Evolutionary conservation across 2,797 vertebrate species (phyloP).

Genomic region (Schizothorax lantsangensis): DNA sequence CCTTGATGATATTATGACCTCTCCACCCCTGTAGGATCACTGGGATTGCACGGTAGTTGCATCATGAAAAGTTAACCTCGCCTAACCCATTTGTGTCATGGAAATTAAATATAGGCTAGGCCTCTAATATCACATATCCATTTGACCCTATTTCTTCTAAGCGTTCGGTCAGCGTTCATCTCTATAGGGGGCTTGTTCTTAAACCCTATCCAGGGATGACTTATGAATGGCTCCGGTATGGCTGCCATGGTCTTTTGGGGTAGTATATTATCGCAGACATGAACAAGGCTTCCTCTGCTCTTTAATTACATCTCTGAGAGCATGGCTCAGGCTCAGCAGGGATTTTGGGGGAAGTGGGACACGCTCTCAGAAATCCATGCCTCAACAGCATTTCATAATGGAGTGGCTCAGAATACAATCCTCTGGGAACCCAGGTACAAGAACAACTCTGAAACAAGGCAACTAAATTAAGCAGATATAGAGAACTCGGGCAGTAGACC

Average conservation of each 20-base stretch:
- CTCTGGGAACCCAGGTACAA: slow-evolving; percentile 32
- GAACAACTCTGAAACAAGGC: slow-evolving; percentile 27
- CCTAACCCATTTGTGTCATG: slow-evolving; percentile 12
- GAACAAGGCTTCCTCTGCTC: slow-evolving; percentile 34
- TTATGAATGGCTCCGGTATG: slow-evolving; percentile 3
- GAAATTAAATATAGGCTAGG: slow-evolving; percentile 44
- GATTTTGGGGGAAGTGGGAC: slow-evolving; percentile 48
- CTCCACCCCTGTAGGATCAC: slow-evolving; percentile 2
- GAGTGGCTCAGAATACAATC: slow-evolving; percentile 26
- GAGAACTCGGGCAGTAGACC: slow-evolving; percentile 60
- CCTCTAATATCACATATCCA: slow-evolving; percentile 29
- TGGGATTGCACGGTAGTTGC: slow-evolving; percentile 46
- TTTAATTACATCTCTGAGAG: slow-evolving; percentile 52
- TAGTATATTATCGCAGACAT: slow-evolving; percentile 18
- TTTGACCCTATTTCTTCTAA: slow-evolving; percentile 12
- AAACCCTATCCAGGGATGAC: slow-evolving; percentile 10
- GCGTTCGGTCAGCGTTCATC: neutral
- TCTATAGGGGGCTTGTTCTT: slow-evolving; percentile 8
- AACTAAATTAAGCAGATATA: slow-evolving; percentile 38
- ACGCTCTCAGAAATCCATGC: slow-evolving; percentile 34
- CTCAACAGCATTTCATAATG: slow-evolving; percentile 40
- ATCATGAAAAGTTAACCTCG: slow-evolving; percentile 46
- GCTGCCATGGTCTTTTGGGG: slow-evolving; percentile 12
- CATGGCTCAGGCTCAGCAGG: slow-evolving; percentile 26
- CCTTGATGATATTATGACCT: slow-evolving; percentile 11